These are phyloP conservation scores for Ganaspis brasiliensis DNA, from an alignment of 2,888 invertebrate species.

Conservation along the genomic window DNA sequence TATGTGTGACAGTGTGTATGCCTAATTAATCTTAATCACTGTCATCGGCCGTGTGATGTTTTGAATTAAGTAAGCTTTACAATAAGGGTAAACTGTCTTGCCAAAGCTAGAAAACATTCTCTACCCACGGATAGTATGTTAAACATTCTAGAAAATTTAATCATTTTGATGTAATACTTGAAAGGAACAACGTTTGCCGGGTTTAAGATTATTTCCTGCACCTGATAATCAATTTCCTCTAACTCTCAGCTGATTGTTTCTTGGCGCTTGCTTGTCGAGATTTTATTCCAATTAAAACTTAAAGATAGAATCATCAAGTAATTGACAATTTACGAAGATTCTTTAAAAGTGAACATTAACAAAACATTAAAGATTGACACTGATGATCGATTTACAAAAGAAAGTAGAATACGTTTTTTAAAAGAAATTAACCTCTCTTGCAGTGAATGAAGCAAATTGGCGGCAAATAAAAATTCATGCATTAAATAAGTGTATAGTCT, in stretches of 20 bases:
- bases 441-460: no score
- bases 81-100: neutral
- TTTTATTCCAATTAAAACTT: neutral
- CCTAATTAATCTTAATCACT: neutral
- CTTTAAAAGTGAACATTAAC: no score
- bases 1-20: neutral
- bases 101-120: slow-evolving; percentile 27
- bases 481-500: slow-evolving; percentile 8
- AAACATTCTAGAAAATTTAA: neutral
- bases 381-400: no score
- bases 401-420: no score
- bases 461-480: no score
- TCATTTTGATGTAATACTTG: no score
- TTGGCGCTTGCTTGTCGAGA: neutral
- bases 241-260: slow-evolving; percentile 12
- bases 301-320: neutral
- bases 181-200: neutral
- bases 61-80: slow-evolving; percentile 16
- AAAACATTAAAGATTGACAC: no score
- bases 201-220: neutral
- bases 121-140: neutral
- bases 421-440: no score
- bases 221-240: slow-evolving; percentile 2
- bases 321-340: no score
- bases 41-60: slow-evolving; percentile 6